Evolutionary conservation across 2,888 invertebrate species (phyloP).

Genomic region (Eubasilissa splendida): DNA sequence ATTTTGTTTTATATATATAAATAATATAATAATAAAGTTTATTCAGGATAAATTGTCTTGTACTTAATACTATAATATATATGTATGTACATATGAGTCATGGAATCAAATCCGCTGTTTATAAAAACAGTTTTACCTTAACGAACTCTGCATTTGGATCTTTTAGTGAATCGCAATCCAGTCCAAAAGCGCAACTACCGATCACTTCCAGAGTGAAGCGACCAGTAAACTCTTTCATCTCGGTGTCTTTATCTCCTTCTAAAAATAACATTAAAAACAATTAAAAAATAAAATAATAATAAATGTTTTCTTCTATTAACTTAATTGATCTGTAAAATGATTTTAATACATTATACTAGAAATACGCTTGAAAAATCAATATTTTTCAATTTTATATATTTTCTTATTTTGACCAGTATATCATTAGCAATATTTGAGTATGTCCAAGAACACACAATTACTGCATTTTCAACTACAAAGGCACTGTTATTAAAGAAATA

Average conservation of each 20-base stretch:
- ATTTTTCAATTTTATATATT: too few relatives aligned
- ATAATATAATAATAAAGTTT: too few relatives aligned
- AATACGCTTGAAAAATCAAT: too few relatives aligned
- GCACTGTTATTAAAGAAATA: too few relatives aligned
- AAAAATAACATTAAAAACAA: slow-evolving; percentile 4
- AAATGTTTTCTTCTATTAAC: background rate
- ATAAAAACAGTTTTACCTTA: slow-evolving; percentile 62
- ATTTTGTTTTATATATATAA: too few relatives aligned
- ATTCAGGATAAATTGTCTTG: too few relatives aligned
- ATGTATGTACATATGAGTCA: too few relatives aligned
- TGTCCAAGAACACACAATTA: too few relatives aligned
- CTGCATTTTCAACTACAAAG: too few relatives aligned
- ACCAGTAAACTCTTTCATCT: slow-evolving; percentile 72
- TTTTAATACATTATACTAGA: background rate
- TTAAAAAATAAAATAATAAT: background rate
- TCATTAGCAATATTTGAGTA: too few relatives aligned
- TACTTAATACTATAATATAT: too few relatives aligned
- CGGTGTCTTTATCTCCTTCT: slow-evolving; percentile 64
- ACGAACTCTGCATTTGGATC: slow-evolving; percentile 70
- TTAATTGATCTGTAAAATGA: background rate
- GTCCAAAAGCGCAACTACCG: slow-evolving; percentile 74
- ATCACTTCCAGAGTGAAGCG: slow-evolving; percentile 73
- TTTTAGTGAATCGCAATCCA: slow-evolving; percentile 70
- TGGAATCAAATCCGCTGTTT: background rate
- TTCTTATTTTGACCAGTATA: too few relatives aligned